These are phyloP conservation scores for Tangara arthus DNA, from an alignment of 2,797 vertebrate genomes.

Conservation along the genomic window DNA sequence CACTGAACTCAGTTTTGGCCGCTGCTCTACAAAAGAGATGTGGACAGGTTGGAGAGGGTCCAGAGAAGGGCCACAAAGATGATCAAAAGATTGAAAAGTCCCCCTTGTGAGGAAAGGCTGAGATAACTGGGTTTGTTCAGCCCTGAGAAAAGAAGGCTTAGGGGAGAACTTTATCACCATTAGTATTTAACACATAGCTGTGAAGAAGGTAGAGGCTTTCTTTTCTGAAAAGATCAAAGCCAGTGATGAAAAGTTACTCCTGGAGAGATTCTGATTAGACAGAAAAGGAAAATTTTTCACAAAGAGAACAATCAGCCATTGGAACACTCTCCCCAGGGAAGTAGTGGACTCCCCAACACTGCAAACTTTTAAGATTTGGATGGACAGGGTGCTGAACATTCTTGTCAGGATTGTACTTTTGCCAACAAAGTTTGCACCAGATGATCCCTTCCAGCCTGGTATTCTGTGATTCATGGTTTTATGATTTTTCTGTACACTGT, in stretches of 20 bases:
- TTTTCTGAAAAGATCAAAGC: neutral
- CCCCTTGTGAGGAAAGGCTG: neutral
- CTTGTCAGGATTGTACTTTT: rapidly evolving
- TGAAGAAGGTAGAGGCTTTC: neutral
- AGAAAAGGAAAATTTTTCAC: neutral
- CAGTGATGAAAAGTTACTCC: neutral
- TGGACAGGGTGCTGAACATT: neutral
- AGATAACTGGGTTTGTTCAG: neutral
- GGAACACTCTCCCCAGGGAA: neutral
- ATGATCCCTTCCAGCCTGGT: neutral
- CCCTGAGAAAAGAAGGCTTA: neutral
- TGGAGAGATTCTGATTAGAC: neutral
- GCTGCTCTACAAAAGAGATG: neutral
- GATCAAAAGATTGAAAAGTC: neutral
- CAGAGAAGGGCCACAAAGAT: neutral
- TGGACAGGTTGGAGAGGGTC: neutral
- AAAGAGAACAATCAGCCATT: neutral
- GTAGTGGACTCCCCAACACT: neutral
- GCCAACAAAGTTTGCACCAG: neutral
- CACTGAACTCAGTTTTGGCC: neutral
- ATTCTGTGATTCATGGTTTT: neutral
- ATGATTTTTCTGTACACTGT: neutral
- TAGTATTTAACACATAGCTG: rapidly evolving
- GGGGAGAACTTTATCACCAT: neutral
- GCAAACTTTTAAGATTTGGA: neutral